Conservation (phyloP, 2,888 invertebrate genomes). For the Leucozona laternaria region DNA sequence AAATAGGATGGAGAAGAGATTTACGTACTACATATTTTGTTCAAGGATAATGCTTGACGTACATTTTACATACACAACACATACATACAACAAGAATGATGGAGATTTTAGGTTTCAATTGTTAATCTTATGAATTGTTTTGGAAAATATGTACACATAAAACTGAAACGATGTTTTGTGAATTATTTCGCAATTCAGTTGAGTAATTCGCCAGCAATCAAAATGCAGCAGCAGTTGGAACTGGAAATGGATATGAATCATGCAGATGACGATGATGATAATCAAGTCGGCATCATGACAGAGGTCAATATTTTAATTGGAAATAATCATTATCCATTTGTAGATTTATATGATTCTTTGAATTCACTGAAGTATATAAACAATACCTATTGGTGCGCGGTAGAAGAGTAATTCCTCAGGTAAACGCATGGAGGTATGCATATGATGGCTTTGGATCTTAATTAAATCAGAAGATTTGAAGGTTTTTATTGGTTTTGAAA, state of each 20-base stretch:
- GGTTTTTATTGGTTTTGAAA: too few relatives aligned
- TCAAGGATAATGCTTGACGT: constrained; percentile 11
- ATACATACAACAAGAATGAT: background rate
- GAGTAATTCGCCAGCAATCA: constrained; percentile 33
- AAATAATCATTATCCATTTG: constrained; percentile 7
- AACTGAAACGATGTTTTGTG: constrained; percentile 2
- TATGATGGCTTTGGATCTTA: too few relatives aligned
- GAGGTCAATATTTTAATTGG: constrained; percentile 17
- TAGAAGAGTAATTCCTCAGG: too few relatives aligned
- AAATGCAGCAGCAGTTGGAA: constrained; percentile 5
- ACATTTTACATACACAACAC: too few relatives aligned
- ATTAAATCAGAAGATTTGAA: too few relatives aligned
- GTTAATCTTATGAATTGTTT: constrained; percentile 31
- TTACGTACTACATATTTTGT: constrained; percentile 18
- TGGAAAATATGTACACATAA: background rate
- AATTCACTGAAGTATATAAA: background rate
- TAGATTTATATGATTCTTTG: background rate
- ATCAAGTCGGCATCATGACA: background rate
- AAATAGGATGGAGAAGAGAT: background rate
- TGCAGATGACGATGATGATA: background rate
- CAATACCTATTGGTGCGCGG: background rate
- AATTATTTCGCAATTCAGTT: constrained; percentile 23
- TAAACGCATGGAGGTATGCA: too few relatives aligned
- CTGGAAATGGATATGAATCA: background rate
- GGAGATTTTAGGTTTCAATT: constrained; percentile 20